A percentile compares a stretch with the other conserved stretches of the same genome.
Conservation (phyloP, 2,797 vertebrate species). For the Acanthurus leucopareius region DNA sequence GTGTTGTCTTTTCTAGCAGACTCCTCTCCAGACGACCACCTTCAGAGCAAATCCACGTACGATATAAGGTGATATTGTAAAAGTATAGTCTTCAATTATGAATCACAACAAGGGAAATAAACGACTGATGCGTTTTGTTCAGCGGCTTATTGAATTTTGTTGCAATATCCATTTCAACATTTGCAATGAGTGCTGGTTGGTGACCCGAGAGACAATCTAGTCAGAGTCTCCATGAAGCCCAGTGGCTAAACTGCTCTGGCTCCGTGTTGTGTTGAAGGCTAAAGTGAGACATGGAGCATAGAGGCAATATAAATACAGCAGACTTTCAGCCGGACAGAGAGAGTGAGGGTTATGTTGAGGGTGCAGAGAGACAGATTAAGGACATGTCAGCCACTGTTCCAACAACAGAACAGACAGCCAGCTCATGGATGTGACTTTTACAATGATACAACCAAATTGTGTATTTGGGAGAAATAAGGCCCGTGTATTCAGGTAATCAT, state of each 20-base stretch:
- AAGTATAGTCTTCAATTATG: slow-evolving; percentile 12
- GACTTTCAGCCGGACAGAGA: slow-evolving; percentile 46
- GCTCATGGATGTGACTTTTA: slow-evolving; percentile 77
- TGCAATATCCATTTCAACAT: neutral
- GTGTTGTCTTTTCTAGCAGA: slow-evolving; percentile 66
- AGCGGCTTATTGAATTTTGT: slow-evolving; percentile 9
- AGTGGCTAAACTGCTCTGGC: slow-evolving; percentile 37
- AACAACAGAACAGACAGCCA: slow-evolving; percentile 75
- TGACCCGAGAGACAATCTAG: slow-evolving; percentile 36
- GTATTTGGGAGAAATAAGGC: slow-evolving; percentile 48
- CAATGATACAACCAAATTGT: slow-evolving; percentile 75
- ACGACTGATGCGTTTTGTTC: neutral
- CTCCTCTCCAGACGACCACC: slow-evolving; percentile 64
- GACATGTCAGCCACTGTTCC: slow-evolving; percentile 73
- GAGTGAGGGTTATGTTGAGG: slow-evolving; percentile 50
- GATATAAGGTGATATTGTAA: slow-evolving; percentile 40
- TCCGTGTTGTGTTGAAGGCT: slow-evolving; percentile 35
- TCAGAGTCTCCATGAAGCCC: slow-evolving; percentile 31
- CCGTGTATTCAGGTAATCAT: slow-evolving; percentile 24
- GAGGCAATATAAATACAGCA: slow-evolving; percentile 58
- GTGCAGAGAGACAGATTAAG: slow-evolving; percentile 75
- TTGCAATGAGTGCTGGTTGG: neutral
- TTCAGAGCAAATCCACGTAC: slow-evolving; percentile 45
- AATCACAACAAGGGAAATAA: slow-evolving; percentile 3
- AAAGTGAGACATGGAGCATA: slow-evolving; percentile 34